Base-by-base conservation (phyloP, 1,140 invertebrate species). In the Ptiloglossa arizonensis region DNA sequence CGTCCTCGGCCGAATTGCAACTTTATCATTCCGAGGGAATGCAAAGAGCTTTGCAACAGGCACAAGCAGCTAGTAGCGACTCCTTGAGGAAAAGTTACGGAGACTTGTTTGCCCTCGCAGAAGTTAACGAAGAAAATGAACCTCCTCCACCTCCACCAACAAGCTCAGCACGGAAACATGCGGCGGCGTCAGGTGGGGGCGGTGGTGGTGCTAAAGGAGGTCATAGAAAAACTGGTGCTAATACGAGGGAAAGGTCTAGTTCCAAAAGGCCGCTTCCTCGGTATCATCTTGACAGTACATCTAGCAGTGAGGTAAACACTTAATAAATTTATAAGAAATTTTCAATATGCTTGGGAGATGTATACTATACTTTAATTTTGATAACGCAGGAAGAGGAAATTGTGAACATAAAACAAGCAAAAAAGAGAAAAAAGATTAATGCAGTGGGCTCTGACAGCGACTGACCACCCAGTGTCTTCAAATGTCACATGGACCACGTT, bases 41-140 rank as follows among this genome's bases (percentile, higher is more conserved):
- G 94, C 98, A 98, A 91, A 95, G 96, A 90, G 97, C 97, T 24
- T 92, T 99, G 67, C 96, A 96, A 82, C 94, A 95, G 73, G 96
- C 96, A 11, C 96, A 96, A 88, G 94, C 94, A 32, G 95, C 96
- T 71, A 96, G 97, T 89, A 97, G 93, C 87, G 97, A 98, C 89
- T 94, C 94, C 73, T 94, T 96, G 85, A 96, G 98, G 93, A 97
- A 96, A 92, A 97, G 96, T 93, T 99, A 97, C 90, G 96, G 96
- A 90, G 97, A 98, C 88, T 93, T 99, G 71, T 97, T 99, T 92
- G 96, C 97, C 0, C 93, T 99, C 81, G 96, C 97, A 9, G 98
- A 98, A 90, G 96, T 97, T 80, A 97, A 97, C 77, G 97, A 98
- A 89, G 92, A 95, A 71, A 91, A 92, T 41, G 91, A 92, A 70